These are phyloP conservation scores for Trypoxylon attenuatum DNA, from an alignment of 2,888 invertebrate species.

Conservation along the genomic window DNA sequence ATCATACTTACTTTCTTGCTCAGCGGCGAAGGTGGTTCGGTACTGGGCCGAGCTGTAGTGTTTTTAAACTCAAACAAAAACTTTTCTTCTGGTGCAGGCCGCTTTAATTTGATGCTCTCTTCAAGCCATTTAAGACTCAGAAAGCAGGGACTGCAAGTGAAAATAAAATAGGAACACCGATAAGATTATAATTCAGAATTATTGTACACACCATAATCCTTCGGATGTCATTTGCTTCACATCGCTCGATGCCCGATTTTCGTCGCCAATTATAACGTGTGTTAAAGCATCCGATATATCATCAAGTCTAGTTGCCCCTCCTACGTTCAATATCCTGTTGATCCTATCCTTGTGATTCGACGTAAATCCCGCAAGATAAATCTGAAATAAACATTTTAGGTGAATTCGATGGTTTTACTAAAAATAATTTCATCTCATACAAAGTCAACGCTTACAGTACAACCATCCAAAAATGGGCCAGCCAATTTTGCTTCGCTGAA, in stretches of 20 bases:
- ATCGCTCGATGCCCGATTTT: constrained; percentile 74
- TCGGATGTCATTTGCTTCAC: constrained; percentile 70
- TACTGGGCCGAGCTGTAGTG: constrained; percentile 52
- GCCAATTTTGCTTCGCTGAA: constrained; percentile 82
- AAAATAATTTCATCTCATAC: background rate
- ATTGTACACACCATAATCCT: constrained; percentile 63
- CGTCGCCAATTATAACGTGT: constrained; percentile 86
- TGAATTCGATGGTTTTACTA: background rate
- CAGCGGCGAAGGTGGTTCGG: constrained; percentile 77
- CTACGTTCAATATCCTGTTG: constrained; percentile 82
- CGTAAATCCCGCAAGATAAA: constrained; percentile 83
- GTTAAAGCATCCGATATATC: constrained; percentile 85
- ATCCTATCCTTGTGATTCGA: constrained; percentile 81
- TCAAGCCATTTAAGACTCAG: constrained; percentile 86
- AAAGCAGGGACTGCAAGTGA: constrained; percentile 76
- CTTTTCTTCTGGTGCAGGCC: constrained; percentile 78
- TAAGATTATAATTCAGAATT: background rate
- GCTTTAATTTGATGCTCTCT: constrained; percentile 81
- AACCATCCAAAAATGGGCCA: constrained; percentile 91
- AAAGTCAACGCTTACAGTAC: constrained; percentile 80
- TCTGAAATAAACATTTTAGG: constrained; percentile 75
- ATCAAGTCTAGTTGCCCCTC: constrained; percentile 89
- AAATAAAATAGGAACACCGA: background rate
- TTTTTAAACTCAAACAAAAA: constrained; percentile 59
- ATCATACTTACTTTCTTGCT: constrained; percentile 77